Evolutionary conservation across 2,888 invertebrate genomes (phyloP).

Genomic region (Lypha dubia): DNA sequence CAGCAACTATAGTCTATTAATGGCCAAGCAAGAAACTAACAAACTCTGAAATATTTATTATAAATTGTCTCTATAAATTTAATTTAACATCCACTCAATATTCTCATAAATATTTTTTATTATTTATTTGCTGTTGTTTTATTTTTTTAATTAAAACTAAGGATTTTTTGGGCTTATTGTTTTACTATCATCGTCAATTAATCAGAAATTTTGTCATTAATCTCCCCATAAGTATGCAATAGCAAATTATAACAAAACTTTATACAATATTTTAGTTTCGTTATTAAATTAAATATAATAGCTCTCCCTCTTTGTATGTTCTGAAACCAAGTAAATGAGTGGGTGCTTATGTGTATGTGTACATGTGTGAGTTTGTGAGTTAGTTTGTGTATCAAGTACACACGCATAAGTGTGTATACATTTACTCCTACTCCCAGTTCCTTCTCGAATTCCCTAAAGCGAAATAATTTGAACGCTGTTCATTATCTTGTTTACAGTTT

Average conservation of each 20-base stretch:
- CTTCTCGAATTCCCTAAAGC: slow-evolving; percentile 5
- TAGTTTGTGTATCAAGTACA: not conserved
- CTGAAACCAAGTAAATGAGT: not conserved
- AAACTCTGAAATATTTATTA: too few relatives aligned
- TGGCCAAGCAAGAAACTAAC: too few relatives aligned
- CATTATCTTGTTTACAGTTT: slow-evolving; percentile 48
- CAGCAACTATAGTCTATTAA: too few relatives aligned
- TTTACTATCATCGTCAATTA: slow-evolving; percentile 33
- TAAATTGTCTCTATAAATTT: too few relatives aligned
- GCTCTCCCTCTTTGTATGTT: not conserved
- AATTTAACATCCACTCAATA: too few relatives aligned
- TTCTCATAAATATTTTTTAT: too few relatives aligned
- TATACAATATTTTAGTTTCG: slow-evolving; percentile 11
- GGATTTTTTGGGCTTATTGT: slow-evolving; percentile 15
- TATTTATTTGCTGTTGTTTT: too few relatives aligned
- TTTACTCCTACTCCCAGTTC: not conserved
- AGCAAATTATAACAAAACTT: slow-evolving; percentile 14
- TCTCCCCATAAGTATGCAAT: slow-evolving; percentile 37
- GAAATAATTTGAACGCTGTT: slow-evolving; percentile 37
- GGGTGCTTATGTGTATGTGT: not conserved
- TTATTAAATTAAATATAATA: slow-evolving; percentile 62
- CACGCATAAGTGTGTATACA: not conserved
- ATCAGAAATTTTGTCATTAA: slow-evolving; percentile 40
- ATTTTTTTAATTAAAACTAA: slow-evolving; percentile 15
- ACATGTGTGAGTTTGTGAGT: not conserved